Percentiles rank a stretch among this genome's conserved stretches.
Evolutionary conservation across 2,797 vertebrate genomes (phyloP).

Genomic region (Rhincodon typus): DNA sequence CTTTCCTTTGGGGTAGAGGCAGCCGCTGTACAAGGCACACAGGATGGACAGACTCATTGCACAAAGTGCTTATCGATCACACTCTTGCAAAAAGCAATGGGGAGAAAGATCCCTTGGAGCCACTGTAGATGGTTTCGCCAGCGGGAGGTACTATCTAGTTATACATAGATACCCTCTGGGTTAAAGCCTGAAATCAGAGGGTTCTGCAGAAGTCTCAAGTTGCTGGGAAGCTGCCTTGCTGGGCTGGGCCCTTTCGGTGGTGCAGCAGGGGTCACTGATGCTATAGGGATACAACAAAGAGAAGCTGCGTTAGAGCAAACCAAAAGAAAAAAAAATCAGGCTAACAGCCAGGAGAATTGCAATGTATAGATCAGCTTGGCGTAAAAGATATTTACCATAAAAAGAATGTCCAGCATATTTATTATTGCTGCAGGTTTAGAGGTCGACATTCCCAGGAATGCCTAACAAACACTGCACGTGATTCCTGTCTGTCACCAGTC

Average conservation of each 20-base stretch:
- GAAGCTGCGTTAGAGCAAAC: not conserved
- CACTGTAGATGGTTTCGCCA: not conserved
- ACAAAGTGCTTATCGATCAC: not conserved
- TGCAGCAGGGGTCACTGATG: conserved; percentile 71
- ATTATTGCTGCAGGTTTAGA: not conserved
- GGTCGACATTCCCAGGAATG: not conserved
- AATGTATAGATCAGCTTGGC: not conserved
- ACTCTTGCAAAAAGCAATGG: not conserved
- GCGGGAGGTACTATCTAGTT: conserved; percentile 48
- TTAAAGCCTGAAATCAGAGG: conserved; percentile 82
- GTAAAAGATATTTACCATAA: not conserved
- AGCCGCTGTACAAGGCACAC: not conserved
- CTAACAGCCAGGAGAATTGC: not conserved
- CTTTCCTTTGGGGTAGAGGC: not conserved
- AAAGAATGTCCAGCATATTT: not conserved
- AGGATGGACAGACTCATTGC: too few relatives aligned
- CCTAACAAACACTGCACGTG: not conserved
- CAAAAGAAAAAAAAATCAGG: not conserved
- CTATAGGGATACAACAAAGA: conserved; percentile 51
- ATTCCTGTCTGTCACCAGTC: not conserved
- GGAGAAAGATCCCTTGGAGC: not conserved
- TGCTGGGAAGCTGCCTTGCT: conserved; percentile 71
- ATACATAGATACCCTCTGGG: conserved; percentile 97
- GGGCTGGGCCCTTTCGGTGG: conserved; percentile 80
- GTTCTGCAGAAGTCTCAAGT: conserved; percentile 81